Evolutionary conservation across 1,140 invertebrate species (phyloP), one percentile per base, ranked within the genome.

Genomic region (Aphelinus certus): DNA sequence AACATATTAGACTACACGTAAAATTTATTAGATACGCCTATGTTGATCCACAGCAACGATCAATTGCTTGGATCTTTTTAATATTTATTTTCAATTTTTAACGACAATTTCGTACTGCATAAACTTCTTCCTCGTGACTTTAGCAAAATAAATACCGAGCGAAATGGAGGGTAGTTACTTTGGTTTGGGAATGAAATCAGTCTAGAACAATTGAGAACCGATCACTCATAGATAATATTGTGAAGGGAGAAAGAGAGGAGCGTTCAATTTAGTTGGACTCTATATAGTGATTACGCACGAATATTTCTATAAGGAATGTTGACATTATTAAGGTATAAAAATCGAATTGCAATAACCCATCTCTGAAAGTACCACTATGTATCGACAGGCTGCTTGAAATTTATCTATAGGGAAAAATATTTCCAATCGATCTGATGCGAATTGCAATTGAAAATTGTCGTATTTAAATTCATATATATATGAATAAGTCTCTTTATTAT

Each of bases 301-400:
- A 79, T 77, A 78, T 78, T 76, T 71, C 75, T 76, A 72, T 76
- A 72, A 75, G 68, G 58, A 76, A 79, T 71, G 66, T 73, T 77
- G 68, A 81, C 76, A 79, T 74, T 78, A 78, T 56, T 78, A 76
- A 74, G 71, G 57, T 69, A 76, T 76, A 77, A 79, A 60, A 75
- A 75, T 70, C 61, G 64, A 81, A 26, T 76, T 75, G 80, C 80
- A 79, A 79, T 79, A 81, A 81, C 70, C 74, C 73, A 77, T 81
- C 76, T 81, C 76, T 79, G 80, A 81, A 81, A 81, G 80, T 81
- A 81, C 76, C 75, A 62, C 71, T 76, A 72, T 71, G 64, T 76
- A 67, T 57, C 49, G 58, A 72, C 69, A 76, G 69, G 75, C 75
- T 76, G 75, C 69, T 71, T 71, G 3, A 67, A 66, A 67, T 71